Base-by-base conservation (phyloP, 2,113 vertebrate genomes). In the Noctilio leporinus region DNA sequence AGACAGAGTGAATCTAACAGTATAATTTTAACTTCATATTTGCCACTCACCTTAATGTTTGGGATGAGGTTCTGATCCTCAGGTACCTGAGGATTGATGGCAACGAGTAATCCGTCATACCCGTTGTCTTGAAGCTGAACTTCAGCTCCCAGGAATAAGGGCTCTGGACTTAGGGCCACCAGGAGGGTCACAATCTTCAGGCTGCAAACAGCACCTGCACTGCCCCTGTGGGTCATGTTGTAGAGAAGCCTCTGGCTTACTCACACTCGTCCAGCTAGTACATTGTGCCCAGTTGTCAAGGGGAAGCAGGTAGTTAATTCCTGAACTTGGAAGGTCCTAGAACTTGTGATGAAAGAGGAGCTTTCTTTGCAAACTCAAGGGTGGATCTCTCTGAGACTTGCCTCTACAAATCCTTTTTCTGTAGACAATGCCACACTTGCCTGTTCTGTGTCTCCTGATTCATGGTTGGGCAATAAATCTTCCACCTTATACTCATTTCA, bases 11-110 rank as follows among this genome's bases (percentile, higher is more conserved):
- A 35, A 11, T 90, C 38, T 51, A 90, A 57, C n/a, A 8, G 11
- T 30, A 55, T 28, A 49, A 1, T 67, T 49, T 86, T 80, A 30
- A 43, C 24, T 77, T 72, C 8, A 33, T 43, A n/a, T 12, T 26
- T 22, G 43, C 17, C 59, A 95, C 97, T 97, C 93, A 98, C 98
- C 98, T 97, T 96, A 77, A 98, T 97, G 33, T 93, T 97, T 49
- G 62, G 10, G 67, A 98, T 67, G 47, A 98, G 95, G 3, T 90
- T 88, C 62, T 64, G 75, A 76, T 98, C 93, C 93, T 98, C 97
- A 0, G 95, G 55, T 30, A 98, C 96, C 20, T 65, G 95, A 22
- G 97, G 97, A 70, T 97, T 95, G 65, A 98, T 96, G 15, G 97
- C 98, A 26, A 98, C 16, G 5, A 98, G 96, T 24, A 98, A 43